Evolutionary conservation across 2,888 invertebrate species (phyloP).

Genomic region (Macropis europaea): DNA sequence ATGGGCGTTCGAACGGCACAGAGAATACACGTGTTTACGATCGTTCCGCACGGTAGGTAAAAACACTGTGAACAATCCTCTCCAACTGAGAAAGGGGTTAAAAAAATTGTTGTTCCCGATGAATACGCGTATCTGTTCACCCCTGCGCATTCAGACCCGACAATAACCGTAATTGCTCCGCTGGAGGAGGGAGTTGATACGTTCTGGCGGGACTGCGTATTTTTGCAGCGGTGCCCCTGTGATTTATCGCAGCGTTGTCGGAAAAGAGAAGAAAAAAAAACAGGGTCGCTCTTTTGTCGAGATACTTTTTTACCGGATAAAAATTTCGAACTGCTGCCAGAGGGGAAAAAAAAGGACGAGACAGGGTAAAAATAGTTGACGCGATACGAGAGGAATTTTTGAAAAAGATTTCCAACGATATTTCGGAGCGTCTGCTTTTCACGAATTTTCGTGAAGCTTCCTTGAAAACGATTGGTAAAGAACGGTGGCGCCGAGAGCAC

Average conservation of each 20-base stretch:
- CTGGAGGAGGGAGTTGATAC: conserved; percentile 15
- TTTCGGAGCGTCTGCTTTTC: conserved; percentile 20
- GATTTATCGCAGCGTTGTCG: conserved; percentile 41
- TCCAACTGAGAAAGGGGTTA: no score
- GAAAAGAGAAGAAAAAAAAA: not conserved
- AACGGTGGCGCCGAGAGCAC: conserved; percentile 17
- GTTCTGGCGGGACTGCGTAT: conserved; percentile 14
- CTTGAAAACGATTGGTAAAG: conserved; percentile 24
- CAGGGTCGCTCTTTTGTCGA: conserved; percentile 11
- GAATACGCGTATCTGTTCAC: conserved; percentile 13
- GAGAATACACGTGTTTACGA: no score
- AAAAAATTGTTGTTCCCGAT: no score
- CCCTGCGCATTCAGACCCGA: conserved; percentile 9
- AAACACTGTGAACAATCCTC: no score
- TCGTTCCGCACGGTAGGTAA: no score
- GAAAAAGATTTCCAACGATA: conserved; percentile 21
- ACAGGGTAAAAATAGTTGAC: conserved; percentile 27
- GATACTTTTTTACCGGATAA: conserved; percentile 34
- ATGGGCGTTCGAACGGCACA: no score
- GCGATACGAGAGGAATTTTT: conserved; percentile 22
- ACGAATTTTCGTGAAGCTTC: conserved; percentile 15
- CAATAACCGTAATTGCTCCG: conserved; percentile 33
- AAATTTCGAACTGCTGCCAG: conserved; percentile 38
- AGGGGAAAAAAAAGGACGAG: conserved; percentile 2
- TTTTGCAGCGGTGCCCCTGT: conserved; percentile 29